Conservation (phyloP, 2,888 invertebrate species). For the Eupithecia insigniata region DNA sequence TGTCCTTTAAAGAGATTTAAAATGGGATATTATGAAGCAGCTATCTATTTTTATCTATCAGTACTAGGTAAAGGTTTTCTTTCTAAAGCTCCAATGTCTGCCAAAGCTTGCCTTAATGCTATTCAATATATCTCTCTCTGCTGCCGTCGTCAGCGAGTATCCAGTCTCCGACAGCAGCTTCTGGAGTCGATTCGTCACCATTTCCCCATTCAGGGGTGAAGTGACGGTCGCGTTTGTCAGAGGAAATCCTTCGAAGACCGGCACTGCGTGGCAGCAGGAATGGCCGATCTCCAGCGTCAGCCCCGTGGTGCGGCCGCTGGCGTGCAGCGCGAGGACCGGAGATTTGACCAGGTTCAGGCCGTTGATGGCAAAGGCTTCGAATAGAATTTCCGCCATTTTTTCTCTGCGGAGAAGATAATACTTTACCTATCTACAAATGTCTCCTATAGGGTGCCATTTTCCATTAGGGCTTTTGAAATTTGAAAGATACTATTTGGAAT, state of each 20-base stretch:
- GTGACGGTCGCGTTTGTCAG: conserved; percentile 92
- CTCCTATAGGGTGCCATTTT: background rate
- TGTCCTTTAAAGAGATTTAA: background rate
- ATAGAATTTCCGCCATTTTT: conserved; percentile 80
- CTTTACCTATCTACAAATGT: background rate
- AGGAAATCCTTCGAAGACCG: conserved; percentile 87
- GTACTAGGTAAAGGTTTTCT: background rate
- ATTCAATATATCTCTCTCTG: conserved; percentile 94
- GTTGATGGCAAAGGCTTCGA: conserved; percentile 85
- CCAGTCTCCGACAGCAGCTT: conserved; percentile 92
- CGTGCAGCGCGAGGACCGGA: conserved; percentile 75
- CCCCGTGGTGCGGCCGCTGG: conserved; percentile 81
- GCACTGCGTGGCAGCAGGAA: conserved; percentile 75
- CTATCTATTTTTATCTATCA: background rate
- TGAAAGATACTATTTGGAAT: background rate
- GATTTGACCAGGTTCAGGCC: conserved; percentile 75
- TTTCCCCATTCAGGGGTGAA: conserved; percentile 93
- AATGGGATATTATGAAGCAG: background rate
- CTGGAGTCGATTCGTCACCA: conserved; percentile 91
- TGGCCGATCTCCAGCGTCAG: conserved; percentile 80
- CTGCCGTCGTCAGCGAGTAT: conserved; percentile 94
- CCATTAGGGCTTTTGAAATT: background rate
- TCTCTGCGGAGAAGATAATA: conserved; percentile 78
- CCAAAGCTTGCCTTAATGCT: conserved; percentile 88
- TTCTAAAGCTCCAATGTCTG: background rate